Conservation (phyloP, 2,888 invertebrate species). For the Acholoe squamosa region DNA sequence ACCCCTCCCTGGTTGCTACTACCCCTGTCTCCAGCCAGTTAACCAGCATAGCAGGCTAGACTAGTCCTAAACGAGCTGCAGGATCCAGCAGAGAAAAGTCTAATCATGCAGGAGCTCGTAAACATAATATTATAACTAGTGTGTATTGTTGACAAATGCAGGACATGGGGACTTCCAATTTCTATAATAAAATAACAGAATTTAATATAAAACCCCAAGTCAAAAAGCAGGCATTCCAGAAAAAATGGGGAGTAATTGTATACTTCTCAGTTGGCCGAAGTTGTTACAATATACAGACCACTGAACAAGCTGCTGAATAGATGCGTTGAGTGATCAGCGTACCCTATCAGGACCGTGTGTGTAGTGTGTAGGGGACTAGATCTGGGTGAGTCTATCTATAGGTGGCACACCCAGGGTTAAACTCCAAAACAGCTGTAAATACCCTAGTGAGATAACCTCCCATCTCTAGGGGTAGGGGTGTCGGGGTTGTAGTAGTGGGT, state of each 20-base stretch:
- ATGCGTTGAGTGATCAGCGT: background rate
- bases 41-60: background rate
- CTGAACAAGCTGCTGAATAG: background rate
- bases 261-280: too few relatives aligned
- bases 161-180: too few relatives aligned
- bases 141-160: too few relatives aligned
- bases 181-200: too few relatives aligned
- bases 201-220: too few relatives aligned
- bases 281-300: background rate
- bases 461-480: background rate
- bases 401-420: background rate
- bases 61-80: background rate
- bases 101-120: too few relatives aligned
- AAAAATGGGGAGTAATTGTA: too few relatives aligned
- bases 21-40: background rate
- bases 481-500: background rate
- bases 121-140: too few relatives aligned
- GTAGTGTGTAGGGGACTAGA: background rate
- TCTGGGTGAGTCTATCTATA: background rate
- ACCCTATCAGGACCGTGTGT: background rate
- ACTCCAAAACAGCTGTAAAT: conserved; percentile 39
- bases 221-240: too few relatives aligned
- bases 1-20: background rate
- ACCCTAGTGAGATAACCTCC: conserved; percentile 25
- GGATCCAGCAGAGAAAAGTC: background rate